Evolutionary conservation across 2,888 invertebrate species (phyloP).

Genomic region (Harpagoxenus sublaevis): DNA sequence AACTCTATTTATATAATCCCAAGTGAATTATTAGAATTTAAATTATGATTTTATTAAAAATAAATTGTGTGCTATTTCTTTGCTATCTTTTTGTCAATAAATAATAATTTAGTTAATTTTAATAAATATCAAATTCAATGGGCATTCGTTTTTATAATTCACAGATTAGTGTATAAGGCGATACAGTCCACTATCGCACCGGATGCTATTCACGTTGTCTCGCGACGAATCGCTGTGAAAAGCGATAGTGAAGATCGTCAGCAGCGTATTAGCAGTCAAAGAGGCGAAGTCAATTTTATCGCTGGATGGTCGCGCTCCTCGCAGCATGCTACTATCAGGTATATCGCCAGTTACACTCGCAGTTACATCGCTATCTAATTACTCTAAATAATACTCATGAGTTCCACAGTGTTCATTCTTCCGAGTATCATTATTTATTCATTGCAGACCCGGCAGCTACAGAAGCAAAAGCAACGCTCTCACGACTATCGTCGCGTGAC

Average conservation of each 20-base stretch:
- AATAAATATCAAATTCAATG: not conserved
- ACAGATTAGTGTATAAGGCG: constrained; percentile 90
- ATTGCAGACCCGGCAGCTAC: constrained; percentile 74
- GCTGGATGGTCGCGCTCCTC: constrained; percentile 85
- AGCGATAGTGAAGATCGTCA: constrained; percentile 72
- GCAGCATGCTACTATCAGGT: constrained; percentile 85
- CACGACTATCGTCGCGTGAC: constrained; percentile 83
- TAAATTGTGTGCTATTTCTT: not conserved
- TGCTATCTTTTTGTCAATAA: not conserved
- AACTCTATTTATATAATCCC: not conserved
- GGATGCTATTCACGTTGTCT: constrained; percentile 91
- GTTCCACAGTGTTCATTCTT: not conserved
- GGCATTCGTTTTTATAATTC: not conserved
- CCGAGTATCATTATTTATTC: constrained; percentile 17
- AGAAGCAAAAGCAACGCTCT: constrained; percentile 77
- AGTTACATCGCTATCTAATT: constrained; percentile 10
- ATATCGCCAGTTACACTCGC: constrained; percentile 31
- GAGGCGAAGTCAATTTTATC: constrained; percentile 80
- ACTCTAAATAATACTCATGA: not conserved
- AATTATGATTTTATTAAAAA: not conserved
- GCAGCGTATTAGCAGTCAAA: constrained; percentile 78
- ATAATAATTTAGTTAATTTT: not conserved
- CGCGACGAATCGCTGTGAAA: constrained; percentile 84
- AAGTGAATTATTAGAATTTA: not conserved
- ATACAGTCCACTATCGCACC: constrained; percentile 91